phyloP scores from a whole-genome alignment of 2,797 vertebrate genomes.

The Eidolon dupreanum region DNA sequence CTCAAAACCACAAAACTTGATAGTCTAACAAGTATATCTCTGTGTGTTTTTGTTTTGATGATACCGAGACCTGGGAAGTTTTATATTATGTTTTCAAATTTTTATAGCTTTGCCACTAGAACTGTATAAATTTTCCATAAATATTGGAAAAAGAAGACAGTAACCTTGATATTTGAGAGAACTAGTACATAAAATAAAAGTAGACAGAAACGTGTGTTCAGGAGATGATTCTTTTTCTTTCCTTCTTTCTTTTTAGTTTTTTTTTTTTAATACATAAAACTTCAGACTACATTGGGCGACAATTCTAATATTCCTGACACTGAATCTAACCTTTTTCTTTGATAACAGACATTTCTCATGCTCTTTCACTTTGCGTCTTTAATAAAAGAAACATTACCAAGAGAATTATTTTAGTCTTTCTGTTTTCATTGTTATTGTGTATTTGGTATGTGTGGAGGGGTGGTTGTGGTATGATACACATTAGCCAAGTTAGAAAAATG shows the following conservation, averaged over 20 bases:
- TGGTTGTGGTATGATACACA: neutral
- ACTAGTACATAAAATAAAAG: constrained; percentile 75
- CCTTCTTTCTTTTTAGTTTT: neutral
- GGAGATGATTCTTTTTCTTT: neutral
- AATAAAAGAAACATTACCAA: constrained; percentile 59
- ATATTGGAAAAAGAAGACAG: constrained; percentile 77
- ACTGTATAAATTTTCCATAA: constrained; percentile 79
- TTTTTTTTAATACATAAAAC: neutral
- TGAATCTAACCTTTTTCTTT: constrained; percentile 62
- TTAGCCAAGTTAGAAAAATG: neutral
- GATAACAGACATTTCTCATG: constrained; percentile 59
- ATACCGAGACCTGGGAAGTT: constrained; percentile 65
- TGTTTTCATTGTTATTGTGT: constrained; percentile 31
- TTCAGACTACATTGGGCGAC: constrained; percentile 37
- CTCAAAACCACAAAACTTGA: neutral
- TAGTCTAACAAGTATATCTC: constrained; percentile 57
- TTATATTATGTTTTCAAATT: constrained; percentile 80
- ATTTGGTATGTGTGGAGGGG: neutral
- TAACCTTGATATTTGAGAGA: constrained; percentile 74
- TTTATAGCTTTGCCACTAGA: constrained; percentile 73
- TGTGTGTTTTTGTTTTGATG: constrained; percentile 56
- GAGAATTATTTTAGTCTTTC: constrained; percentile 18
- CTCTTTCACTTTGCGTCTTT: constrained; percentile 65
- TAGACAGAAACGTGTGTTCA: constrained; percentile 48
- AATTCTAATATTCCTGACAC: constrained; percentile 69